Evolutionary conservation across 1,140 invertebrate genomes (phyloP).

Genomic region (Argopecten irradians): DNA sequence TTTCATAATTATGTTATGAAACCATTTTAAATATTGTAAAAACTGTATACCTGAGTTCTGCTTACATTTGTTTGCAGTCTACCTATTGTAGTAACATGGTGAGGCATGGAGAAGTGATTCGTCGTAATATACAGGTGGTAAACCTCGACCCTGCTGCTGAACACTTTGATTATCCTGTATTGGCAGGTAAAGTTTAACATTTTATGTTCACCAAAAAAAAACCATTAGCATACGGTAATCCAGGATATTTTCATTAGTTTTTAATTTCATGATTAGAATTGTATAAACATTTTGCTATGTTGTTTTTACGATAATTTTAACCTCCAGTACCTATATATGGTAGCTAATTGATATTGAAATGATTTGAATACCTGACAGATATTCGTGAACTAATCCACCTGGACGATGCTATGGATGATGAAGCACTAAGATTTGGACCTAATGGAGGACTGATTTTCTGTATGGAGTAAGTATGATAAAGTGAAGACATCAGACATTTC

Average conservation of each 20-base stretch:
- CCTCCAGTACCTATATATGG: no score
- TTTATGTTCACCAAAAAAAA: no score
- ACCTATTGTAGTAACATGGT: constrained; percentile 96
- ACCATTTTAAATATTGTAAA: no score
- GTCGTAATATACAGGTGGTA: constrained; percentile 89
- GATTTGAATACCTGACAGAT: constrained; percentile 80
- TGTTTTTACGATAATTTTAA: no score
- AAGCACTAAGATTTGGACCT: constrained; percentile 95
- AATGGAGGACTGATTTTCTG: constrained; percentile 98
- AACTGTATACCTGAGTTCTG: no score
- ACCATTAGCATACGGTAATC: no score
- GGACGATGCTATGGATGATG: constrained; percentile 98
- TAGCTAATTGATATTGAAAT: no score
- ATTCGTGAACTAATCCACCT: constrained; percentile 95
- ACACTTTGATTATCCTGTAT: constrained; percentile 92
- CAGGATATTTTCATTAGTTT: no score
- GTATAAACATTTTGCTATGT: no score
- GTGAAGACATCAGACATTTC: background rate
- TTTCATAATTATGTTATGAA: no score
- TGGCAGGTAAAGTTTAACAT: constrained; percentile 78
- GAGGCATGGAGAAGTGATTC: constrained; percentile 87
- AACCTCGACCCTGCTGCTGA: constrained; percentile 99
- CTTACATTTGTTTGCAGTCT: constrained; percentile 84
- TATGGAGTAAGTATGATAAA: constrained; percentile 86
- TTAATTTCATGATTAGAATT: no score